phyloP scores from a whole-genome alignment of 2,888 invertebrate species.

The Drosophila paracracens region DNA sequence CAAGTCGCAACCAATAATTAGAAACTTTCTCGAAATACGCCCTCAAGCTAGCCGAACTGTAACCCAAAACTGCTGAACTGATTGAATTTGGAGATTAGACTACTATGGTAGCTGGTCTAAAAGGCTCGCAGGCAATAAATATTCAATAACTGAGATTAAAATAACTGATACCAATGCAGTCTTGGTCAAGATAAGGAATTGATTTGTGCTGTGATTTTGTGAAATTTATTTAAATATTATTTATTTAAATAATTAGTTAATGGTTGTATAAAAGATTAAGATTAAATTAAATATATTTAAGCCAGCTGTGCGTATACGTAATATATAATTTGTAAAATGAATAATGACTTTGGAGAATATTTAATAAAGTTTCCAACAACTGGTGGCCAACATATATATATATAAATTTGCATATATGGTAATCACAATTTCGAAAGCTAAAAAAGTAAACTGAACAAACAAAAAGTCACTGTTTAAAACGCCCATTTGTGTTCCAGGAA shows the following conservation, averaged over 20 bases:
- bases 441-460: neutral
- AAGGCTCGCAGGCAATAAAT: slow-evolving; percentile 36
- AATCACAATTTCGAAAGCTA: neutral
- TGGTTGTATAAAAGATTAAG: neutral
- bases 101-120: neutral
- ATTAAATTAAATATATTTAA: neutral
- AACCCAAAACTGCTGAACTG: slow-evolving; percentile 35
- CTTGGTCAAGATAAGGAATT: slow-evolving; percentile 8
- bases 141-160: slow-evolving; percentile 47
- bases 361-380: neutral
- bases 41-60: slow-evolving; percentile 6
- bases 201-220: slow-evolving; percentile 5
- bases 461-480: neutral
- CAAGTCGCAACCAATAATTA: slow-evolving; percentile 44
- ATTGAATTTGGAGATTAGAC: slow-evolving; percentile 27
- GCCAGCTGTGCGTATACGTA: neutral
- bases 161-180: slow-evolving; percentile 3
- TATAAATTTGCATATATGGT: neutral
- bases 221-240: slow-evolving; percentile 3
- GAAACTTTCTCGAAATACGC: slow-evolving; percentile 35
- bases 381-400: neutral
- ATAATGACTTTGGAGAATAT: neutral
- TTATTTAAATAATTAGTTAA: neutral
- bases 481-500: neutral
- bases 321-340: neutral